Evolutionary conservation across 2,888 invertebrate species (phyloP).

Genomic region (Coenonympha arcania): DNA sequence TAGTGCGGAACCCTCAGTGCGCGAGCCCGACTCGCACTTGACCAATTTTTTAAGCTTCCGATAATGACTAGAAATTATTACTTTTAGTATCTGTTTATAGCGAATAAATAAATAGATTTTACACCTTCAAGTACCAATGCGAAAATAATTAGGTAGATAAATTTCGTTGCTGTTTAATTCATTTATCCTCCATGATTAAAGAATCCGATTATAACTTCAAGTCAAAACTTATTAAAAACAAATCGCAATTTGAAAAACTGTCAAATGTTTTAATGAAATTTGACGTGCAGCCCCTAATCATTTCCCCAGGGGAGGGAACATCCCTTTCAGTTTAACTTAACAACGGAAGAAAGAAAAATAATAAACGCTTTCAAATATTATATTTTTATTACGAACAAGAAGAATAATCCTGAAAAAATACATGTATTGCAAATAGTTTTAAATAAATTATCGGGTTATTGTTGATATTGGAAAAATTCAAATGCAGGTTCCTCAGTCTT

Average conservation of each 20-base stretch:
- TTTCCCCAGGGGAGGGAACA: background rate
- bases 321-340: background rate
- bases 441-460: conserved; percentile 41
- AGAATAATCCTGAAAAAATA: conserved; percentile 61
- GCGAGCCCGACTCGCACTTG: too few relatives aligned
- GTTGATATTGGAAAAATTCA: conserved; percentile 39
- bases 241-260: background rate
- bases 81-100: too few relatives aligned
- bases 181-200: too few relatives aligned
- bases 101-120: too few relatives aligned
- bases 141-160: too few relatives aligned
- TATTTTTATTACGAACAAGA: conserved; percentile 59
- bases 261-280: background rate
- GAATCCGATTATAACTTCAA: too few relatives aligned
- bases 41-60: too few relatives aligned
- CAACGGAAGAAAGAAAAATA: conserved; percentile 2
- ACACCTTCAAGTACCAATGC: too few relatives aligned
- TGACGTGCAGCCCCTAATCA: background rate
- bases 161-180: too few relatives aligned
- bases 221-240: too few relatives aligned
- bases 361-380: conserved; percentile 36
- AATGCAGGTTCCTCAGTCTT: conserved; percentile 62
- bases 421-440: conserved; percentile 43
- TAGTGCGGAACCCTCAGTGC: too few relatives aligned
- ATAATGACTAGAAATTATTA: too few relatives aligned